A percentile compares a stretch with the other conserved stretches of the same genome.
Evolutionary conservation across 2,888 invertebrate species (phyloP).

Genomic region (Torymus auratus): DNA sequence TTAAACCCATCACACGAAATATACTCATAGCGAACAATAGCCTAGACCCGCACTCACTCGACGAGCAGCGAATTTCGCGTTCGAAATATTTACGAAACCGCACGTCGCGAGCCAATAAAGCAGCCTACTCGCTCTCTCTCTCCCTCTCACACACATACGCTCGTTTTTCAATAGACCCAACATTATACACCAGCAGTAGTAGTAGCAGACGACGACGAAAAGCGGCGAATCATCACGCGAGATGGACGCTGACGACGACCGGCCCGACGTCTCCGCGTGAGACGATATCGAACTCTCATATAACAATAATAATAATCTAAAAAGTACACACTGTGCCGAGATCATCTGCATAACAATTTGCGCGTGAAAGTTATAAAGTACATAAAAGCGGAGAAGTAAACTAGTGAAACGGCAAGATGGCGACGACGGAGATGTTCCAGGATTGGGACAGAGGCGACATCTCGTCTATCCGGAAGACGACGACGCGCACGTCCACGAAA

Average conservation of each 20-base stretch:
- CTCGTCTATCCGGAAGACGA: conserved; percentile 65
- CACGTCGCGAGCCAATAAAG: too few species aligned
- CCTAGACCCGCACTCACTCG: not conserved
- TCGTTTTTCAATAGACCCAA: conserved; percentile 3
- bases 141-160: not conserved
- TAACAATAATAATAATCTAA: too few species aligned
- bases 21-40: too few species aligned
- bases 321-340: too few species aligned
- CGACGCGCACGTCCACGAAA: conserved; percentile 67
- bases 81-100: too few species aligned
- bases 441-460: conserved; percentile 74
- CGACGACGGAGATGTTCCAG: conserved; percentile 74
- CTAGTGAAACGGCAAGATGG: conserved; percentile 65
- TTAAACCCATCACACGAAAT: too few species aligned
- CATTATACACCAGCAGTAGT: too few species aligned
- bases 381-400: conserved; percentile 3
- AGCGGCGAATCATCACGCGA: conserved; percentile 9
- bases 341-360: not conserved
- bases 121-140: too few species aligned
- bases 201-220: too few species aligned
- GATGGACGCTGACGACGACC: conserved; percentile 59
- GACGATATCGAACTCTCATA: too few species aligned
- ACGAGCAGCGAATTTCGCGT: too few species aligned
- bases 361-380: not conserved
- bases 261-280: too few species aligned